These are phyloP conservation scores for Marisa cornuarietis DNA, from an alignment of 1,140 invertebrate species.

Conservation along the genomic window DNA sequence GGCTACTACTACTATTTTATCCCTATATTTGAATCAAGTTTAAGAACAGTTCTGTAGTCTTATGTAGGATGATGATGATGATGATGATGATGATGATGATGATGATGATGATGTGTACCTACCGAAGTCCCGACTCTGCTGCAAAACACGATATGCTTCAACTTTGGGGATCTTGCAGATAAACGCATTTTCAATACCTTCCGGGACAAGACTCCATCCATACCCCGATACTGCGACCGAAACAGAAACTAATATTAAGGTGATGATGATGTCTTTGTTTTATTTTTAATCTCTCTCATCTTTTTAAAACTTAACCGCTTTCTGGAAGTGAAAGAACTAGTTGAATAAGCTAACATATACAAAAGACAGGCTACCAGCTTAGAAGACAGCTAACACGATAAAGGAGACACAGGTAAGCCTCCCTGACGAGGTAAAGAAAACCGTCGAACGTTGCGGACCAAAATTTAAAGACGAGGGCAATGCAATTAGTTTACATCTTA, in stretches of 20 bases:
- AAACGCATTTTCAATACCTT: conserved; percentile 19
- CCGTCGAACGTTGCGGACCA: neutral
- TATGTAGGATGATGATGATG: neutral
- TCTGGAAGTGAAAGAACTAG: neutral
- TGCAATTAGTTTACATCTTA: neutral
- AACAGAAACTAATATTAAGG: neutral
- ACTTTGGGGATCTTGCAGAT: conserved; percentile 43
- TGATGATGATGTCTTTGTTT: neutral
- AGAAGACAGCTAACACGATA: neutral
- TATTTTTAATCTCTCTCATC: neutral
- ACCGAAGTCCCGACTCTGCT: conserved; percentile 41
- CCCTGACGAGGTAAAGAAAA: neutral
- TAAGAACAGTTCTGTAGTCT: no score
- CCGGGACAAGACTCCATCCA: conserved; percentile 26
- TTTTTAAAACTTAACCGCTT: neutral
- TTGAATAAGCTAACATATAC: no score
- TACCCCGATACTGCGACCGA: conserved; percentile 26
- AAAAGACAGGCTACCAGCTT: no score
- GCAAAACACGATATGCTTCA: conserved; percentile 38
- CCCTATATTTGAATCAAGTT: no score
- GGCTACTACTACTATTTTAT: no score
- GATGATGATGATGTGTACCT: conserved; percentile 1
- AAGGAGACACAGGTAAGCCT: neutral
- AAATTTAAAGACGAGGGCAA: neutral
- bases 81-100: neutral